phyloP scores from a whole-genome alignment of 2,888 invertebrate genomes.

The Torymus aiolomorphi region DNA sequence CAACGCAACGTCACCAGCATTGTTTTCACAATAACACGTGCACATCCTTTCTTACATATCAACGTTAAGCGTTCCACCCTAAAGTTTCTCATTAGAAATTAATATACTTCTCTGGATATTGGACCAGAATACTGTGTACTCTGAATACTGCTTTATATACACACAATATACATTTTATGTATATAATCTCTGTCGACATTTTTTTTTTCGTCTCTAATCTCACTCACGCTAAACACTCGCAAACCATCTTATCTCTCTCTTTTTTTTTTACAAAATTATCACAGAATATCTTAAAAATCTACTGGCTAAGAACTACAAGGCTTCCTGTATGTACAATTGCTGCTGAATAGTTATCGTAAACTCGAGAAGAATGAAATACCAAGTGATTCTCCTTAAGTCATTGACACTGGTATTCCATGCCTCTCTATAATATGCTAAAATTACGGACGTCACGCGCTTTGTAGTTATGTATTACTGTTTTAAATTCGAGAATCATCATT shows the following conservation, averaged over 20 bases:
- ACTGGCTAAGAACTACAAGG: slow-evolving; percentile 32
- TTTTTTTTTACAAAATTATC: slow-evolving; percentile 59
- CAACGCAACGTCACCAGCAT: too few species aligned
- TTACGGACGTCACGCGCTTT: neutral
- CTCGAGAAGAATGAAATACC: too few species aligned
- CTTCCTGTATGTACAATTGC: slow-evolving; percentile 30
- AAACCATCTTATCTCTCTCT: slow-evolving; percentile 20
- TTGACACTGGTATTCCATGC: neutral
- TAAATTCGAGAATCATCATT: neutral
- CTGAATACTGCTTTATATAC: slow-evolving; percentile 51
- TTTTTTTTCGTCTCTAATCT: neutral
- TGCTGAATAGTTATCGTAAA: neutral
- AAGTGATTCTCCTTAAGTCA: too few species aligned
- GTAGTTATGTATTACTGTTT: neutral
- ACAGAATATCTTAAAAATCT: slow-evolving; percentile 58
- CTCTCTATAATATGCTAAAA: slow-evolving; percentile 25
- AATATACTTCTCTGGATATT: slow-evolving; percentile 1
- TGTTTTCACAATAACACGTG: too few species aligned
- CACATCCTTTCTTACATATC: too few species aligned
- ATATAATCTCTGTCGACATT: slow-evolving; percentile 18
- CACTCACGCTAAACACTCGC: slow-evolving; percentile 1
- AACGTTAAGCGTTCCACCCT: neutral
- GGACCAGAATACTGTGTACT: slow-evolving; percentile 40
- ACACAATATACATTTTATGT: slow-evolving; percentile 37
- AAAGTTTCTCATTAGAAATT: neutral